Evolutionary conservation across 64 coral and sea anemone species (phyloP), one percentile per base, ranked within the genome.

Genomic region (Acropora yongei): DNA sequence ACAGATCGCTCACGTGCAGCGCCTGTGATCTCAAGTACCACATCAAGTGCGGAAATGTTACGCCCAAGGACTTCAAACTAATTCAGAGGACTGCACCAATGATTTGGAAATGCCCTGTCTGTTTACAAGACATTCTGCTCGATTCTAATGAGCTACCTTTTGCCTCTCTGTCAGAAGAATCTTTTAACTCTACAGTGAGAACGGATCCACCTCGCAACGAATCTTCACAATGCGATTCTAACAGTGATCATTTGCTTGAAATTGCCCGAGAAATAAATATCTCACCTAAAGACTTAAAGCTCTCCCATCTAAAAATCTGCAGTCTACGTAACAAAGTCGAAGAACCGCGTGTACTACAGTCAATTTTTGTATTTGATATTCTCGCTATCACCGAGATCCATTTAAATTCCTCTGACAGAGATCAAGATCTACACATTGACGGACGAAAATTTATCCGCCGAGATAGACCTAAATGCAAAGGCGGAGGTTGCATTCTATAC

Each of bases 181-280:
- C 3, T 69, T 69, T 69, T 20, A 69, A 69, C 67, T 69, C 67
- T 69, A 4, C n/a, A 20, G 67, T 13, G 12, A 77, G 75, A 77
- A 77, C 75, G 41, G 75, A 77, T 77, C 75, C 75, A 77, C 41
- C 12, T 77, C 12, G 46, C 75, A 77, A 77, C 75, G 75, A 77
- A 77, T 77, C 41, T 14, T 77, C 75, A 45, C 75, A 77, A 45
- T 45, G 10, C 40, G 41, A 77, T 44, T 77, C 75, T 77, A 45
- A 77, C 75, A 77, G 75, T 77, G 75, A 77, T 77, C 75, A 77
- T 45, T 77, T 77, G 42, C 42, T 44, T 45, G 41, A 77, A 77
- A 45, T 45, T 77, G 75, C 75, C 75, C 40, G 42, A 77, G 75
- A 77, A 77, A 77, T 77, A 69, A 69, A 69, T 69, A 69, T 17